Base-by-base conservation (phyloP, 2,797 vertebrate genomes). In the Xiphophorus birchmanni region DNA sequence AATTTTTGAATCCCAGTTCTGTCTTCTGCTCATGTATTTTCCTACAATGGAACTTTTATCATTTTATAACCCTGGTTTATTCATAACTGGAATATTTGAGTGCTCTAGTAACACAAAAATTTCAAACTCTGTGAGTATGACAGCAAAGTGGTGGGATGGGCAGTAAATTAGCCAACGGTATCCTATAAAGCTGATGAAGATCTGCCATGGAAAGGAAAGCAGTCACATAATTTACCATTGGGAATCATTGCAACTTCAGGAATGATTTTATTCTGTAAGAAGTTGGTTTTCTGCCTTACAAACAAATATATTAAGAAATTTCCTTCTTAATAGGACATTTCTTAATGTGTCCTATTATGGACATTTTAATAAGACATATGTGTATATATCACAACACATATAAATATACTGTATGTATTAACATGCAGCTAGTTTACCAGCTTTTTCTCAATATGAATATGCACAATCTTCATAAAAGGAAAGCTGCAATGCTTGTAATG, bases 361-460 rank as follows among this genome's bases (percentile, higher is more conserved):
- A 23, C 23, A 54, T 54, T 26, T 54, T 54, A 54, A 54, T 54
- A 54, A 60, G 12, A 60, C 13, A 60, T 32, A 32, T 60, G 13
- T 60, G 5, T 60, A 32, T 15, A 58, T 58, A 60, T 60, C 32
- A 12, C 5, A 32, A 17, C 13, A 17, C 13, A 60, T 32, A 32
- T 32, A 60, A 15, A 32, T 60, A 60, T 32, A 32, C 32, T 32
- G 32, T 32, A 60, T 60, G 13, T 60, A 60, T 13, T 56, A 29
- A 90, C 75, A 91, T 95, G 90, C 87, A 88, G 87, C 90, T 78
- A 91, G 84, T 81, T 89, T 91, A 77, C 88, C 90, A 88, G 94
- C 87, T 91, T 94, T 92, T 95, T 90, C 91, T 84, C 91, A 90
- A 94, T 94, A 95, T 92, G 88, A 94, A 96, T 89, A 88, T 76